Evolutionary conservation across 2,113 vertebrate species (phyloP).

Genomic region (Lepidothrix coronata): DNA sequence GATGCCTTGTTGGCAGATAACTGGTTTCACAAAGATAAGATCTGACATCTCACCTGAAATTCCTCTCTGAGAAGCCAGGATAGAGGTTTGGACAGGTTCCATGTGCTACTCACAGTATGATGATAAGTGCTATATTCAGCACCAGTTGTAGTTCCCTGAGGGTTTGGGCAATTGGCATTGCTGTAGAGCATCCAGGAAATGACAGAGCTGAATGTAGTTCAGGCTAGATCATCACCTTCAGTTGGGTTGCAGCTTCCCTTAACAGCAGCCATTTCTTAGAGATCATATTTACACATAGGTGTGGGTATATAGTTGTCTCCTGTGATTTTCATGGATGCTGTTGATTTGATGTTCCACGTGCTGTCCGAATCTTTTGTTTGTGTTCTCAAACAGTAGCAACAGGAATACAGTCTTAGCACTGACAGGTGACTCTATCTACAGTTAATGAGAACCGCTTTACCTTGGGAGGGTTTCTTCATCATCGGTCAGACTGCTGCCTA

Average conservation of each 20-base stretch:
- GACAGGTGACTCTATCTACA: neutral
- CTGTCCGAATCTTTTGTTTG: neutral
- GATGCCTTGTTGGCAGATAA: neutral
- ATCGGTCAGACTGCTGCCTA: neutral
- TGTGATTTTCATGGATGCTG: neutral
- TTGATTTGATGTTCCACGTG: neutral
- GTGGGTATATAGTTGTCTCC: neutral
- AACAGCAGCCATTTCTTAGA: neutral
- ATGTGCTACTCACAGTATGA: neutral
- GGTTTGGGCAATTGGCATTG: neutral
- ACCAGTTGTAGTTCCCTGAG: neutral
- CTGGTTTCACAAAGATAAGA: neutral
- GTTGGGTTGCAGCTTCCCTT: neutral
- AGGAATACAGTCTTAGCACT: neutral
- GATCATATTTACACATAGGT: neutral
- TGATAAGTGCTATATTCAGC: neutral
- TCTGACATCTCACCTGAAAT: neutral
- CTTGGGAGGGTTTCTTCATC: neutral
- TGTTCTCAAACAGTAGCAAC: neutral
- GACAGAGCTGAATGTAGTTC: neutral
- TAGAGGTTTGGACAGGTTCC: neutral
- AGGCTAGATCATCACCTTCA: neutral
- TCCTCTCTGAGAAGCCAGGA: neutral
- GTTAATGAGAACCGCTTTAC: neutral
- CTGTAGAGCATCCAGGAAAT: neutral